Evolutionary conservation across 64 coral and sea anemone species (phyloP).

Genomic region (Dendronephthya gigantea): DNA sequence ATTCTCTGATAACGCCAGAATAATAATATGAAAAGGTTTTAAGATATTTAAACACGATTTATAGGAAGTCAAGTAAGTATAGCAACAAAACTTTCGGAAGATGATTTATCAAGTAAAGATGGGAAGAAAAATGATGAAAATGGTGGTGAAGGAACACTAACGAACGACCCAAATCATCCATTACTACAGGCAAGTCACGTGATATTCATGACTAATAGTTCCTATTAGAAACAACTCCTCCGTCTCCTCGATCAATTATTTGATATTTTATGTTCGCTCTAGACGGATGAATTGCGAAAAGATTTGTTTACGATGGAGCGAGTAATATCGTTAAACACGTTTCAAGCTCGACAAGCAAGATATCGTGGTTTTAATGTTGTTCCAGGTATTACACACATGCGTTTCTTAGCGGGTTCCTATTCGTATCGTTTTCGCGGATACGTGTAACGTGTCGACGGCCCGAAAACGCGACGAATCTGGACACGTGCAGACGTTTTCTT

Average conservation of each 20-base stretch:
- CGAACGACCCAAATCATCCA: background rate
- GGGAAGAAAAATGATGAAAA: constrained; percentile 51
- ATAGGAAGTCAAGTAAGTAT: constrained; percentile 88
- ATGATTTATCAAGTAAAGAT: constrained; percentile 34
- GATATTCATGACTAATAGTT: background rate
- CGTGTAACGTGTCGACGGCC: too few relatives aligned
- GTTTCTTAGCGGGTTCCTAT: background rate
- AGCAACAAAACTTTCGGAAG: constrained; percentile 63
- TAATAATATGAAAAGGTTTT: background rate
- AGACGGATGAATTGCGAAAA: constrained; percentile 83
- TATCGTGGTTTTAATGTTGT: constrained; percentile 71
- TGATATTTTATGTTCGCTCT: background rate
- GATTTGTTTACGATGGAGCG: constrained; percentile 90
- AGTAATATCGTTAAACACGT: constrained; percentile 65
- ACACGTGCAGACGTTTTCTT: too few relatives aligned
- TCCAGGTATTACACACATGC: constrained; percentile 31
- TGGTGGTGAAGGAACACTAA: constrained; percentile 13
- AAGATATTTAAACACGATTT: background rate
- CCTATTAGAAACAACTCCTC: too few relatives aligned
- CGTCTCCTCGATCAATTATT: background rate
- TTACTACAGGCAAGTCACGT: background rate
- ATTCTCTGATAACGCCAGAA: background rate
- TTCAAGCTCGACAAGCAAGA: constrained; percentile 69
- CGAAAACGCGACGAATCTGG: too few relatives aligned
- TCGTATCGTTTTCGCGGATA: background rate